A percentile compares a stretch with the other conserved stretches of the same genome.
These are phyloP conservation scores for Agrypnia vestita DNA, from an alignment of 1,140 invertebrate genomes.

Conservation along the genomic window DNA sequence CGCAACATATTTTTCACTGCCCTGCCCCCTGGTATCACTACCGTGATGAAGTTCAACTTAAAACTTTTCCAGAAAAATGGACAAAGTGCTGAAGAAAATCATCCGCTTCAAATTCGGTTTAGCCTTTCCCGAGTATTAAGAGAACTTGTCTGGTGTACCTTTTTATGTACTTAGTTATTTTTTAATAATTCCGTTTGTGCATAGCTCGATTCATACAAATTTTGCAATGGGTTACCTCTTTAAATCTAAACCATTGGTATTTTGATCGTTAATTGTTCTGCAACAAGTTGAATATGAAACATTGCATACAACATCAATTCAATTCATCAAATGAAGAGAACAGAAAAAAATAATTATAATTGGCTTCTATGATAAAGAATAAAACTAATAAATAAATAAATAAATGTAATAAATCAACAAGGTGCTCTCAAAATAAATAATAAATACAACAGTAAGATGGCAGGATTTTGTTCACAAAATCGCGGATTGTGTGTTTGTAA, in stretches of 20 bases:
- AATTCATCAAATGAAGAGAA: constrained; percentile 42
- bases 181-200: too few relatives aligned
- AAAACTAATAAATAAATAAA: constrained; percentile 37
- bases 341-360: constrained; percentile 27
- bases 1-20: too few relatives aligned
- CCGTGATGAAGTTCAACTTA: too few relatives aligned
- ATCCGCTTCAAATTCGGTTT: too few relatives aligned
- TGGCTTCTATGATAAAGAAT: constrained; percentile 22
- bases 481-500: background rate
- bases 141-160: too few relatives aligned
- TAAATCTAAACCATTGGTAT: background rate
- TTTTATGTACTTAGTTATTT: too few relatives aligned
- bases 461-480: constrained; percentile 6
- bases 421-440: constrained; percentile 43
- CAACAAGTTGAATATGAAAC: constrained; percentile 29
- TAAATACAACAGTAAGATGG: constrained; percentile 22
- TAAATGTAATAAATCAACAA: constrained; percentile 20
- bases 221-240: constrained; percentile 11
- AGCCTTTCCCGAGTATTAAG: too few relatives aligned
- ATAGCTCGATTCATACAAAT: background rate
- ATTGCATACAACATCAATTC: constrained; percentile 32
- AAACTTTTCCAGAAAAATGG: too few relatives aligned
- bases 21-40: too few relatives aligned
- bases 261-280: background rate
- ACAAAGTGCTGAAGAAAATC: too few relatives aligned